Evolutionary conservation across 2,113 vertebrate genomes (phyloP).

Genomic region (Melanerpes formicivorus): DNA sequence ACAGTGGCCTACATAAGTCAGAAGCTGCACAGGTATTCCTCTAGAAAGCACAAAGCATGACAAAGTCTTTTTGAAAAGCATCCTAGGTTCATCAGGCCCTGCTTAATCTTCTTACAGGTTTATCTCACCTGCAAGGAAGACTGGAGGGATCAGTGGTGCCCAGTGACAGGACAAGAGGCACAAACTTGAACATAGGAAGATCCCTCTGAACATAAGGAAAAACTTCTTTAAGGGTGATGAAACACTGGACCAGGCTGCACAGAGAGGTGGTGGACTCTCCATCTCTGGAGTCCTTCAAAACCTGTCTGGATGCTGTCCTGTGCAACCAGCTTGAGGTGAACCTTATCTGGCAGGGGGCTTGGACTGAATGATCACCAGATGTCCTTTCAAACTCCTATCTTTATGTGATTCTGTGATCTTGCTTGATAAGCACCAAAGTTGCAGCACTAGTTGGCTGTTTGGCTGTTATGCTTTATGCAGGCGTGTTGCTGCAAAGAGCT

Average conservation of each 20-base stretch:
- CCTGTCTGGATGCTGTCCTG: too few species aligned
- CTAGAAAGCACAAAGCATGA: neutral
- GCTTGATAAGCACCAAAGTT: neutral
- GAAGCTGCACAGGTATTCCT: neutral
- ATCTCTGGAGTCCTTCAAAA: too few species aligned
- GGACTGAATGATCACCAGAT: too few species aligned
- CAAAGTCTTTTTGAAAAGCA: neutral
- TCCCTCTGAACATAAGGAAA: too few species aligned
- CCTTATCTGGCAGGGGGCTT: too few species aligned
- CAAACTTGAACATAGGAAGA: too few species aligned
- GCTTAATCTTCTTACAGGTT: fast-evolving
- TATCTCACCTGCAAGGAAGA: neutral
- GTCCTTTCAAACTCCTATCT: too few species aligned
- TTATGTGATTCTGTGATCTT: neutral
- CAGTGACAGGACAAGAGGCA: too few species aligned
- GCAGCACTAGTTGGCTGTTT: neutral
- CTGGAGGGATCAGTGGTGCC: neutral
- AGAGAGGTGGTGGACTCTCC: too few species aligned
- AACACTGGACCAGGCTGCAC: too few species aligned
- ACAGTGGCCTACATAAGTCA: neutral
- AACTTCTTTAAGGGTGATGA: too few species aligned
- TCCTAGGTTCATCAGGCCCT: neutral
- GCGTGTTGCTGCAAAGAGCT: neutral
- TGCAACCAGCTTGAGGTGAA: too few species aligned
- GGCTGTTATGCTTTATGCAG: neutral